Conservation (phyloP, 53 echinoderm and acorn worm genomes). For the Luidia sarsii region DNA sequence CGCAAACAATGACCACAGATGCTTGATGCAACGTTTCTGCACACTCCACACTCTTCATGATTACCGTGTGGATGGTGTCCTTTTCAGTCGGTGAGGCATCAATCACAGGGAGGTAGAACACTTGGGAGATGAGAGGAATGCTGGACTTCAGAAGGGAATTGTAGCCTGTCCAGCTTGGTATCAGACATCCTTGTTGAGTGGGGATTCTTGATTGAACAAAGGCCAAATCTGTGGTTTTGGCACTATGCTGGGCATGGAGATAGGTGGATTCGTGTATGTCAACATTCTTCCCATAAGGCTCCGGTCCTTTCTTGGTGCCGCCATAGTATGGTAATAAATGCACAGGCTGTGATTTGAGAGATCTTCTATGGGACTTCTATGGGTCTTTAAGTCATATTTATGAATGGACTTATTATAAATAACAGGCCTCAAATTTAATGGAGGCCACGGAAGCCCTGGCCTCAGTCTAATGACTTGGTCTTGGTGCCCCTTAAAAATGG, state of each 20-base stretch:
- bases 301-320: slow-evolving; percentile 19
- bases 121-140: background rate
- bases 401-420: too few relatives aligned
- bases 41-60: background rate
- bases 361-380: background rate
- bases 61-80: background rate
- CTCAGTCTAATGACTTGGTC: too few relatives aligned
- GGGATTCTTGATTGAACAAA: background rate
- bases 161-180: slow-evolving; percentile 56
- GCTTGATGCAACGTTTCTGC: background rate
- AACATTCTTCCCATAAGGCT: slow-evolving; percentile 20
- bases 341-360: slow-evolving; percentile 10
- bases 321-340: slow-evolving; percentile 3
- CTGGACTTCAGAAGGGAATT: slow-evolving; percentile 6
- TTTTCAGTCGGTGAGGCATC: background rate
- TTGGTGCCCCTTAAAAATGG: too few relatives aligned
- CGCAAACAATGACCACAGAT: background rate
- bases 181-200: background rate
- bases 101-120: background rate
- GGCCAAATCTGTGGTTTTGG: background rate
- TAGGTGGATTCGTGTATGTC: background rate
- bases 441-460: too few relatives aligned
- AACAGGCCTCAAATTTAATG: too few relatives aligned
- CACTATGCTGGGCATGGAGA: background rate
- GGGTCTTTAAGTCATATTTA: too few relatives aligned